These are phyloP conservation scores for Zhuqinia jingwanae DNA, from an alignment of 2,888 invertebrate genomes.

Conservation along the genomic window DNA sequence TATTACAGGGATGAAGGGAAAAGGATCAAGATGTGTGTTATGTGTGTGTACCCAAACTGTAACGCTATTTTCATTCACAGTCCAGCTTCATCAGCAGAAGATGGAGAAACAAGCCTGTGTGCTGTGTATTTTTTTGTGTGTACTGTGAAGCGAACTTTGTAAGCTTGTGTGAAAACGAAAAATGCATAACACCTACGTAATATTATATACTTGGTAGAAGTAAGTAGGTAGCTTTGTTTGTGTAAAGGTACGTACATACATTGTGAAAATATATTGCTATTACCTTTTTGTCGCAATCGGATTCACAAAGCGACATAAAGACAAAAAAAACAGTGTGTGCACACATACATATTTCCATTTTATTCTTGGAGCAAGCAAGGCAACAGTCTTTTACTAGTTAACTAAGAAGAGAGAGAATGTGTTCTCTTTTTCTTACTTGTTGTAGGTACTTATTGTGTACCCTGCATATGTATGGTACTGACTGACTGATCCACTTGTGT, in stretches of 20 bases:
- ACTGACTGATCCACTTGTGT: slow-evolving; percentile 33
- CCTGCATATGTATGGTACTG: background rate
- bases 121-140: too few species aligned
- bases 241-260: background rate
- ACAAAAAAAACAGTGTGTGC: background rate
- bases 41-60: slow-evolving; percentile 10
- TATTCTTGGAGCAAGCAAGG: background rate
- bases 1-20: background rate
- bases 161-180: background rate
- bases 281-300: slow-evolving; percentile 25
- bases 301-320: background rate
- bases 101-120: slow-evolving; percentile 33
- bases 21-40: slow-evolving; percentile 1
- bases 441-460: background rate
- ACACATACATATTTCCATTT: slow-evolving; percentile 4
- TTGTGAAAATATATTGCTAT: slow-evolving; percentile 31
- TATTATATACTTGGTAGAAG: too few species aligned
- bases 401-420: background rate
- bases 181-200: background rate
- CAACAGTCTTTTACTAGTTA: slow-evolving; percentile 18
- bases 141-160: background rate
- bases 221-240: background rate
- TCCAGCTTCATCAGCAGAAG: slow-evolving; percentile 53
- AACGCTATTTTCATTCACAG: slow-evolving; percentile 54
- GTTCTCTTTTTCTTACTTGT: too few species aligned